Evolutionary conservation across 2,797 vertebrate species (phyloP).

Genomic region (Buceros bicornis): DNA sequence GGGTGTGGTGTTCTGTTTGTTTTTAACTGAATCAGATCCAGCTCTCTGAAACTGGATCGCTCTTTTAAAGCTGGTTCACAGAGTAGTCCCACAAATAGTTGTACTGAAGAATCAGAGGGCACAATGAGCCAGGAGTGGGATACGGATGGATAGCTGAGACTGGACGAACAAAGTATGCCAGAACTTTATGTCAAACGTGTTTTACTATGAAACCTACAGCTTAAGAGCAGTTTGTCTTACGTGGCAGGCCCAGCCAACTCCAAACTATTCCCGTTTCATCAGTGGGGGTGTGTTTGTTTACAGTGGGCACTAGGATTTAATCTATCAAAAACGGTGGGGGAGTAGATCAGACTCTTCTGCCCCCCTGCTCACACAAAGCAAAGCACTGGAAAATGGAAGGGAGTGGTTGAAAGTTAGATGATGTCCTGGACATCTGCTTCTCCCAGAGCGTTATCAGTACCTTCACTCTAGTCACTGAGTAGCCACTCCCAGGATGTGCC

Average conservation of each 20-base stretch:
- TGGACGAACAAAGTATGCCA: neutral
- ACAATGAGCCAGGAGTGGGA: neutral
- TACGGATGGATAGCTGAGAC: neutral
- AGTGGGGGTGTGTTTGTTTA: neutral
- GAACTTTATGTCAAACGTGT: neutral
- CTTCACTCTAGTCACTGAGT: neutral
- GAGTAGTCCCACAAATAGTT: neutral
- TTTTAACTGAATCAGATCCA: neutral
- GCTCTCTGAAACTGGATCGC: neutral
- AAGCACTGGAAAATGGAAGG: neutral
- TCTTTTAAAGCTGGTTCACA: neutral
- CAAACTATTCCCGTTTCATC: neutral
- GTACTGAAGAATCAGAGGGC: neutral
- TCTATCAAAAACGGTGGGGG: neutral
- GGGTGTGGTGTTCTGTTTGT: neutral
- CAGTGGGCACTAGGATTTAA: neutral
- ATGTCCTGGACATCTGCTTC: neutral
- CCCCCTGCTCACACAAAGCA: neutral
- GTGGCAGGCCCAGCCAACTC: neutral
- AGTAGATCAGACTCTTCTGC: neutral
- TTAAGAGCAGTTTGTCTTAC: neutral
- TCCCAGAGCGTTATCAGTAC: accelerated
- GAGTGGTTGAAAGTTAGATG: neutral
- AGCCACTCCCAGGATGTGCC: neutral
- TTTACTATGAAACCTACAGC: neutral